Conservation (phyloP, 2,797 vertebrate species). For the Notolabrus celidotus region DNA sequence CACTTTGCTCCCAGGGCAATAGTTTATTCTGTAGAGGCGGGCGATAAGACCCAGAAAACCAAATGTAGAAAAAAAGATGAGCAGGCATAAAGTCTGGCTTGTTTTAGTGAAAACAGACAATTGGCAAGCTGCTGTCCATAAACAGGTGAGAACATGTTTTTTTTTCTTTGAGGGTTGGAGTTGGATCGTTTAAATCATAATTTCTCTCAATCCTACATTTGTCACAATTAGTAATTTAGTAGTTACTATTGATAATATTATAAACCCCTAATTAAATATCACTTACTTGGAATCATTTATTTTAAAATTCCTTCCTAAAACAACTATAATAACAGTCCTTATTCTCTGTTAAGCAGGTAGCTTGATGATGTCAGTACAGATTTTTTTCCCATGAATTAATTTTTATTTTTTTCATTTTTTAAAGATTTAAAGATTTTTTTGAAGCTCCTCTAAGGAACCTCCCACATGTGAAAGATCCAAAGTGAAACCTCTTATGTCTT, state of each 20-base stretch:
- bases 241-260: not conserved
- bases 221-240: not conserved
- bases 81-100: conserved; percentile 10
- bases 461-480: too few species aligned
- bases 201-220: not conserved
- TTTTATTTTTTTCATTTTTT: too few species aligned
- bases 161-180: conserved; percentile 13
- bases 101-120: conserved; percentile 16
- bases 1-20: not conserved
- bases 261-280: not conserved
- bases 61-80: not conserved
- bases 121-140: conserved; percentile 14
- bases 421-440: too few species aligned
- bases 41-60: not conserved
- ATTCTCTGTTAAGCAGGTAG: too few species aligned
- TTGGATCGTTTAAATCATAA: conserved; percentile 7
- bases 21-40: not conserved
- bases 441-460: too few species aligned
- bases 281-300: not conserved
- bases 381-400: too few species aligned
- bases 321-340: too few species aligned
- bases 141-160: conserved; percentile 37
- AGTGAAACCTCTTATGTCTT: too few species aligned
- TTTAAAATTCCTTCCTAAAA: too few species aligned
- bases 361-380: too few species aligned